A percentile compares a stretch with the other conserved stretches of the same genome.
These are phyloP conservation scores for Chaunax sp. DNA, from an alignment of 2,797 vertebrate genomes.

Conservation along the genomic window DNA sequence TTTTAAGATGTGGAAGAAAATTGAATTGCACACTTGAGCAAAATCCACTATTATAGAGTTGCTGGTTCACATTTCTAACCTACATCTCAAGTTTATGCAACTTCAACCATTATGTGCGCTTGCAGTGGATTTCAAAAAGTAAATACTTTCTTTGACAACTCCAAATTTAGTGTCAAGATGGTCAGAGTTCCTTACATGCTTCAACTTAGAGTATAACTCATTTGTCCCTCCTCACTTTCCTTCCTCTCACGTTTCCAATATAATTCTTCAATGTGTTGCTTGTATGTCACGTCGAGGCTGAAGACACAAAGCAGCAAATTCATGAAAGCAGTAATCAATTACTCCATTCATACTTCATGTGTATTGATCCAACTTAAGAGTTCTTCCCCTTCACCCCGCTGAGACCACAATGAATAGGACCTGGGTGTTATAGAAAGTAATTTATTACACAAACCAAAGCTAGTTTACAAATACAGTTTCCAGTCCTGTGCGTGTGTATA, in stretches of 20 bases:
- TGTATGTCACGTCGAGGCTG: neutral
- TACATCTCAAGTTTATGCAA: neutral
- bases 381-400: neutral
- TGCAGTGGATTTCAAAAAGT: neutral
- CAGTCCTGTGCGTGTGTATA: constrained; percentile 82
- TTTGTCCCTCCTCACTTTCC: neutral
- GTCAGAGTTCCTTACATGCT: too few relatives aligned
- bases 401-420: constrained; percentile 54
- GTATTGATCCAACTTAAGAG: constrained; percentile 17
- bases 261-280: neutral
- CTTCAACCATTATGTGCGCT: too few relatives aligned
- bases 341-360: constrained; percentile 27
- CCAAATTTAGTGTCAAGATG: too few relatives aligned
- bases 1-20: neutral
- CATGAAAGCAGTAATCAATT: constrained; percentile 7
- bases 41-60: neutral
- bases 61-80: neutral
- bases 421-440: constrained; percentile 84
- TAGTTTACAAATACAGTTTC: constrained; percentile 89
- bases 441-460: constrained; percentile 90
- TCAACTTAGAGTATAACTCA: neutral
- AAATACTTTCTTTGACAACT: too few relatives aligned
- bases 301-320: neutral
- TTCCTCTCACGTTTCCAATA: neutral
- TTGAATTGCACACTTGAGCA: neutral